Evolutionary conservation across 37 sponge, comb jelly and placozoan genomes (phyloP).

Genomic region (Diacarnus erythraeanus): DNA sequence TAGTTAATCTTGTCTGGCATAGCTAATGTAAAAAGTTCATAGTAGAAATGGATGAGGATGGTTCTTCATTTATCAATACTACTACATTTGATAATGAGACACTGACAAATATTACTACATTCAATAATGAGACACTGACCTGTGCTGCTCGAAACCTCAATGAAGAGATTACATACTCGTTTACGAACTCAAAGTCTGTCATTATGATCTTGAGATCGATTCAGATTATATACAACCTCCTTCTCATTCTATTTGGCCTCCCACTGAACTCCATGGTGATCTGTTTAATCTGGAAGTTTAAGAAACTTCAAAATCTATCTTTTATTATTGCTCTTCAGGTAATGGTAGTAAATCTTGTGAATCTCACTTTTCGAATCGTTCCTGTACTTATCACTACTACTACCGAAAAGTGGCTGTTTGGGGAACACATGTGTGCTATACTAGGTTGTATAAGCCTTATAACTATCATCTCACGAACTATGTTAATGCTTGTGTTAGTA

Average conservation of each 20-base stretch:
- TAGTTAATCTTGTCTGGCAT: too few relatives aligned
- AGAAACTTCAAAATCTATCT: neutral
- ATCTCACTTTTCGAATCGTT: neutral
- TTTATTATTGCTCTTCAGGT: neutral
- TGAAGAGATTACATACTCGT: too few relatives aligned
- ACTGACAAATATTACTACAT: too few relatives aligned
- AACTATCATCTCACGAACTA: neutral
- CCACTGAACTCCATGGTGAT: neutral
- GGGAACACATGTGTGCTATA: neutral
- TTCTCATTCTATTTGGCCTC: neutral
- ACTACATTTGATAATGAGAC: too few relatives aligned
- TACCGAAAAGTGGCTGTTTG: neutral
- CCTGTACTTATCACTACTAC: neutral
- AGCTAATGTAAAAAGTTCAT: too few relatives aligned
- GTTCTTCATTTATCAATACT: too few relatives aligned
- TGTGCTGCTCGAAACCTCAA: too few relatives aligned
- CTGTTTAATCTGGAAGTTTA: neutral
- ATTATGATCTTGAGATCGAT: neutral
- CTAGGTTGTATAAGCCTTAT: neutral
- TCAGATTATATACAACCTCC: neutral
- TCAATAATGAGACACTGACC: too few relatives aligned
- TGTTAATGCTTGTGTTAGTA: neutral
- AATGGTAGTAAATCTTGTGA: neutral
- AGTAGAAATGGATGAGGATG: too few relatives aligned
- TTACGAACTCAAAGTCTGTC: too few relatives aligned